Evolutionary conservation across 35 echinoderm and acorn worm genomes (phyloP).

Genomic region (Patiria miniata): DNA sequence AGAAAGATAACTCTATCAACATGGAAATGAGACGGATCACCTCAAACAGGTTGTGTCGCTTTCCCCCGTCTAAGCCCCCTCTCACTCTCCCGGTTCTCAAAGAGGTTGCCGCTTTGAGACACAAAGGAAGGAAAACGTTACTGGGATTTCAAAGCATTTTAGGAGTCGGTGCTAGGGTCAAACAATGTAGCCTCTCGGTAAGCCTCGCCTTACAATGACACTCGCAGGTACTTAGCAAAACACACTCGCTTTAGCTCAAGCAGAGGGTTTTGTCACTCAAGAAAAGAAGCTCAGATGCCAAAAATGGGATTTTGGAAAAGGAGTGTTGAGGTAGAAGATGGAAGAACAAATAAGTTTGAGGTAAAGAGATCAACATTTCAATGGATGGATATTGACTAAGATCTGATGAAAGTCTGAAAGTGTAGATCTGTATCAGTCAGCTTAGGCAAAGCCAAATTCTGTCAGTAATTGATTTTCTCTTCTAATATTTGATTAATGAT

Average conservation of each 20-base stretch:
- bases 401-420: too few relatives aligned
- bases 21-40: constrained; percentile 21
- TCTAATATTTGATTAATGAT: too few relatives aligned
- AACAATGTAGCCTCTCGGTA: not conserved
- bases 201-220: constrained; percentile 8
- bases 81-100: not conserved
- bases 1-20: constrained; percentile 34
- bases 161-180: not conserved
- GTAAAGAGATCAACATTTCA: not conserved
- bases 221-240: constrained; percentile 17
- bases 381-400: too few relatives aligned
- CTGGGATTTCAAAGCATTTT: not conserved
- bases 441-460: too few relatives aligned
- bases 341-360: too few relatives aligned
- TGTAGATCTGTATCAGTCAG: too few relatives aligned
- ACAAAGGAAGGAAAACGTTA: constrained; percentile 6
- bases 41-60: not conserved
- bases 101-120: not conserved
- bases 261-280: not conserved
- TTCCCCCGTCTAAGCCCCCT: not conserved
- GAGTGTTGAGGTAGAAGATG: not conserved
- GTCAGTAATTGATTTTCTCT: too few relatives aligned
- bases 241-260: not conserved
- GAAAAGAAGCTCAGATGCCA: not conserved
- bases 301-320: not conserved